Conservation (phyloP, 2,888 invertebrate species). For the Eristalis intricaria region DNA sequence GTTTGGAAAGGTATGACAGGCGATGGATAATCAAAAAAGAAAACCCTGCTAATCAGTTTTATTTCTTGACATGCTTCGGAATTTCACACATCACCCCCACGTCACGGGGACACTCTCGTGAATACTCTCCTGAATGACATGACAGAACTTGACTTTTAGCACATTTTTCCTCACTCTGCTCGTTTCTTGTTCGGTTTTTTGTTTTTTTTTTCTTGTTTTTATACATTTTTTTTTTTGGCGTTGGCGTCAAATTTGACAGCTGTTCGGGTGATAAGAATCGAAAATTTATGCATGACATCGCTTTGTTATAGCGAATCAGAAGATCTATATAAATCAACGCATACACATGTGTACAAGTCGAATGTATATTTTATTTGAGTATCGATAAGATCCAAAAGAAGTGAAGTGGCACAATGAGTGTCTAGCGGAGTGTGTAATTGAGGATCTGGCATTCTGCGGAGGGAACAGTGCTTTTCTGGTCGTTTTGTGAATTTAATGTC, state of each 20-base stretch:
- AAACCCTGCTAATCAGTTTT: slow-evolving; percentile 43
- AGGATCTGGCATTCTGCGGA: slow-evolving; percentile 7
- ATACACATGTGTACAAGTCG: background rate
- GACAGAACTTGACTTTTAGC: slow-evolving; percentile 63
- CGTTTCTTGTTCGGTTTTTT: background rate
- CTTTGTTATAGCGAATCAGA: slow-evolving; percentile 9
- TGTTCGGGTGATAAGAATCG: slow-evolving; percentile 54
- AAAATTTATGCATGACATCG: slow-evolving; percentile 35
- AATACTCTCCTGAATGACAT: slow-evolving; percentile 24
- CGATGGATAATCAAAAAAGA: slow-evolving; percentile 59
- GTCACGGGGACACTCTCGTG: background rate
- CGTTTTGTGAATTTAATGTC: slow-evolving; percentile 18
- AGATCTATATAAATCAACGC: no score
- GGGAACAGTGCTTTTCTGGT: background rate
- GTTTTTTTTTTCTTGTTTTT: background rate
- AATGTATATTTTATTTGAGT: slow-evolving; percentile 13
- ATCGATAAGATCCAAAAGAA: slow-evolving; percentile 17
- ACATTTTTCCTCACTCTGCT: slow-evolving; percentile 23
- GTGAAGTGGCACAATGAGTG: background rate
- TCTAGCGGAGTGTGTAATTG: slow-evolving; percentile 24
- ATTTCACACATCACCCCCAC: slow-evolving; percentile 4
- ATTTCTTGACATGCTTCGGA: slow-evolving; percentile 51
- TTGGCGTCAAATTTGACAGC: slow-evolving; percentile 55
- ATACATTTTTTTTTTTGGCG: no score
- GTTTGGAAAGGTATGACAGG: slow-evolving; percentile 50